These are phyloP conservation scores for Lepidonotus clava DNA, from an alignment of 2,888 invertebrate genomes.

Conservation along the genomic window DNA sequence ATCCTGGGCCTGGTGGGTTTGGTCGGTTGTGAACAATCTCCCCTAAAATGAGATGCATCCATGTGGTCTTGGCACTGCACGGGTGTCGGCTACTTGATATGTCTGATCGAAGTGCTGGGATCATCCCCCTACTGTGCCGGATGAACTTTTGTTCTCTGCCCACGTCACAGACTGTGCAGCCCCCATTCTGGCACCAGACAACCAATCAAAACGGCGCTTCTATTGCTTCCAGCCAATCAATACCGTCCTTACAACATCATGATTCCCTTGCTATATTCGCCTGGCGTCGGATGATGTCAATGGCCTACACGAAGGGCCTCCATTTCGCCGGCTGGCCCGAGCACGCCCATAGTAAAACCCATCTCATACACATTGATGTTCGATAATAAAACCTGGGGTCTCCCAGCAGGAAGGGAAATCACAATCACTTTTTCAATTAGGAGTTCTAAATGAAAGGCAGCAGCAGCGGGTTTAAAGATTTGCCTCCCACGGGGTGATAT, in stretches of 20 bases:
- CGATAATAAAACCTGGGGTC: background rate
- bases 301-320: background rate
- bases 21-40: too few relatives aligned
- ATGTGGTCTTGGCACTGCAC: too few relatives aligned
- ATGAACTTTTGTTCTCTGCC: background rate
- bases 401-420: too few relatives aligned
- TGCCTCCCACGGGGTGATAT: too few relatives aligned
- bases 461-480: too few relatives aligned
- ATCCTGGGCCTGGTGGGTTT: too few relatives aligned
- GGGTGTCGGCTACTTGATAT: too few relatives aligned
- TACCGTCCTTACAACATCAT: background rate
- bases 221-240: background rate
- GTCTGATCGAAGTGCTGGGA: too few relatives aligned
- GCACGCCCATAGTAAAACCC: background rate
- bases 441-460: too few relatives aligned
- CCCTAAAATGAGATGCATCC: too few relatives aligned
- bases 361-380: background rate
- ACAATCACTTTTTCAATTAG: too few relatives aligned
- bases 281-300: background rate
- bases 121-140: too few relatives aligned
- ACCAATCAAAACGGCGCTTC: background rate
- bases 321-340: background rate
- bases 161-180: background rate
- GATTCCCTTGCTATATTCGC: background rate
- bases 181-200: slow-evolving; percentile 15